Evolutionary conservation across 2,797 vertebrate genomes (phyloP).

Genomic region (Pipistrellus pygmaeus): DNA sequence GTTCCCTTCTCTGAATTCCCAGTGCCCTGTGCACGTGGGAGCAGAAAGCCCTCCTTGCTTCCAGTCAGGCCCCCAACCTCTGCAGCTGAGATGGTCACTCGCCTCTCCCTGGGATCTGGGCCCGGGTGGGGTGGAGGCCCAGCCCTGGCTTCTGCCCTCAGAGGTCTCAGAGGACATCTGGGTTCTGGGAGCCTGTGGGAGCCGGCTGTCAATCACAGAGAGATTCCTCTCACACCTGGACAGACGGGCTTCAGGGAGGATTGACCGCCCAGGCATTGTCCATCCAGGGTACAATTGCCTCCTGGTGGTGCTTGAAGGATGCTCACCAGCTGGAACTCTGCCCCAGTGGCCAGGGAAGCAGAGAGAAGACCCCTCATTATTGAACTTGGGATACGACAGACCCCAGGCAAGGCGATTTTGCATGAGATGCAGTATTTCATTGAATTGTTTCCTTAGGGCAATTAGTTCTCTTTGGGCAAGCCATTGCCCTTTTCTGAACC

Average conservation of each 20-base stretch:
- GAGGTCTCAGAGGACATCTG: background rate
- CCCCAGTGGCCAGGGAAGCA: background rate
- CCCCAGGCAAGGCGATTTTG: background rate
- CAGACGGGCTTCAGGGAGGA: background rate
- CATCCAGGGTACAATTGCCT: accelerated
- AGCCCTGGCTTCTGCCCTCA: background rate
- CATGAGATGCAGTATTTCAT: background rate
- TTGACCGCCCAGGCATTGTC: background rate
- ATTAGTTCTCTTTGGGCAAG: background rate
- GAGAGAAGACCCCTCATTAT: background rate
- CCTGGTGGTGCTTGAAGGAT: background rate
- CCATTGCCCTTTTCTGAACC: background rate
- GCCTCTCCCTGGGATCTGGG: background rate
- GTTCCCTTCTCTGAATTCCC: background rate
- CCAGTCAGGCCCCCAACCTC: too few relatives aligned
- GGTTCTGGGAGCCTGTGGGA: accelerated
- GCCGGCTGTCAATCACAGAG: background rate
- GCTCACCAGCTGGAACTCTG: background rate
- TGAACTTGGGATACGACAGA: background rate
- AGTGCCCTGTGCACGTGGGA: background rate
- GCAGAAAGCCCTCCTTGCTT: background rate
- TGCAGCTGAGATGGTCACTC: background rate
- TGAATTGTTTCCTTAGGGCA: background rate
- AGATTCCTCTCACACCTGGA: background rate
- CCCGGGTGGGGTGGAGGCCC: background rate